Evolutionary conservation across 2,797 vertebrate genomes (phyloP), one percentile per base, ranked within the genome.

Genomic region (Sebastes minor): DNA sequence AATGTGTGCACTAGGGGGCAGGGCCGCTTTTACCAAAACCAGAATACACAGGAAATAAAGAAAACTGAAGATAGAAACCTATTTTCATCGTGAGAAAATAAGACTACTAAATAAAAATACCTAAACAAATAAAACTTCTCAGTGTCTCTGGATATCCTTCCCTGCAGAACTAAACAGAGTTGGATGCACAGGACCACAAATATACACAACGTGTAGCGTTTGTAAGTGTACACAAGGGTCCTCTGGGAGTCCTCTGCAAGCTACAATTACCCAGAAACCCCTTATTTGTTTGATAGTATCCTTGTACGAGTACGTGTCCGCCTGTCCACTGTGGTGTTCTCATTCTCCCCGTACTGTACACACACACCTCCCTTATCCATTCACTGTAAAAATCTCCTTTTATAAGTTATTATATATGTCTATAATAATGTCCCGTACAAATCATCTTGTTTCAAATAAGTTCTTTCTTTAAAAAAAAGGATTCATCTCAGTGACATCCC

Each of bases 1-100:
- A 68, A 57, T 62, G 30, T 73, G 33, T 79, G 70, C 72, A 63
- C 52, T 66, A 75, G 49, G 55, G 38, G 56, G 60, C 71, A 68
- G 78, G 73, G 27, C 60, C 10, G 14, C 61, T 65, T 81, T 74
- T 70, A 69, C 49, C 11, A 33, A 52, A 78, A 33, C 9, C 25
- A 65, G 9, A 68, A 55, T 35, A 77, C 25, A 56, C 6, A 32
- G 27, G 52, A 76, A 5, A 74, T 56, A 49, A 52, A 32, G 32
- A 74, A 72, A 75, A 5, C 23, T 61, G 9, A 12, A 56, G 14
- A 13, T 70, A 14, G 12, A 73, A 71, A 53, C 7, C 12, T n/a
- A 4, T 72, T 79, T 57, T 65, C 2, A 42, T 56, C 1, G 6
- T 2, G 14, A 70, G 20, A 57, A 66, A 65, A 35, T 61, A 53